Base-by-base conservation (phyloP, 2,888 invertebrate species). In the Drosophila barbarae region DNA sequence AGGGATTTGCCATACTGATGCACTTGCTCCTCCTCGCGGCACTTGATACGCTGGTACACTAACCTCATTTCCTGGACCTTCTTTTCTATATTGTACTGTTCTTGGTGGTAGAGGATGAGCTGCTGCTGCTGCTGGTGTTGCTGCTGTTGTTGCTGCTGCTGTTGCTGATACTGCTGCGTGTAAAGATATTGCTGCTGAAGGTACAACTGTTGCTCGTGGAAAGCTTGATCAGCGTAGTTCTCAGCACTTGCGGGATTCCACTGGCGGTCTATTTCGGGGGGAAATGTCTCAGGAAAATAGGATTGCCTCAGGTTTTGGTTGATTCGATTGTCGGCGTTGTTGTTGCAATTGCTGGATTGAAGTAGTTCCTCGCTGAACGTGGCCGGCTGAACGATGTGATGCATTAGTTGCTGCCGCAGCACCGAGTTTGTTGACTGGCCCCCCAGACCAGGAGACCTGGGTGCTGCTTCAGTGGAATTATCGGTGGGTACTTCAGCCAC, bases 41-140 rank as follows among this genome's bases (percentile, higher is more conserved):
- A 13, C 42, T 69, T 77, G 5, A 78, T 5, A 1, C 52, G 53
- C 35, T 78, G 59, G 18, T 65, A 55, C 42, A 77, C 41, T 8
- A 41, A 35, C 13, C 56, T 67, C 1, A 84, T 53, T n/a, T 82
- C 60, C n/a, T 73, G 63, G 12, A 84, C 32, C 18, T 38, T 30
- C 1, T 30, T 30, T 12, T 84, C 71, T 21, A 47, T 18, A 6
- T 69, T 47, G 47, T 60, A 39, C 2, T 66, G 55, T 5, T 63
- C 60, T 12, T 65, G 57, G 18, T 72, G 59, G 21, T 53, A 59
- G 6, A 61, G 1, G 1, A n/a, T 3, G 3, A 59, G 65, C n/a
- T 66, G 68, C 34, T 61, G 61, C 38, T 72, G 73, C 7, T 46
- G 44, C 15, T 15, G 44, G 2, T 35, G 6, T 9, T 39, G 42